Conservation (phyloP, 2,888 invertebrate species). For the Perdita meconis region DNA sequence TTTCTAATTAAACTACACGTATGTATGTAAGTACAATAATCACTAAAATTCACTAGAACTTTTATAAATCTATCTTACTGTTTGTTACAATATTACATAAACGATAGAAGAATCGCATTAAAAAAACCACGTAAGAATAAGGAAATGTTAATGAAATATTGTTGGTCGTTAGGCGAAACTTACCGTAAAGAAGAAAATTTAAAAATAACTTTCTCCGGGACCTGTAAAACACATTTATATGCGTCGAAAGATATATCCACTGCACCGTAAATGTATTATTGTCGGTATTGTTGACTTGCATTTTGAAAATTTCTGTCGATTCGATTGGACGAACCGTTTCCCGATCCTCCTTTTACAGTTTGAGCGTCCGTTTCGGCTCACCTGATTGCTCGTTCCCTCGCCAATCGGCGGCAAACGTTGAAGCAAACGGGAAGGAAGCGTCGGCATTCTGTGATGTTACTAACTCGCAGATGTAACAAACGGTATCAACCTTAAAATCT, state of each 20-base stretch:
- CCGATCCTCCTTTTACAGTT: background rate
- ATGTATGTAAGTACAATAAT: background rate
- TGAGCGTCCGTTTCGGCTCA: slow-evolving; percentile 11
- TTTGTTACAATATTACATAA: background rate
- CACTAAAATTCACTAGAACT: slow-evolving; percentile 27
- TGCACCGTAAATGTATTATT: slow-evolving; percentile 35
- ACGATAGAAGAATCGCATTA: background rate
- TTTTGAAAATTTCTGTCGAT: slow-evolving; percentile 46
- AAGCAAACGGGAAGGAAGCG: slow-evolving; percentile 46
- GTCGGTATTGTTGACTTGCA: slow-evolving; percentile 31
- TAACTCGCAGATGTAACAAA: slow-evolving; percentile 54
- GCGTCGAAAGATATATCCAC: slow-evolving; percentile 35
- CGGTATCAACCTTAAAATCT: slow-evolving; percentile 67
- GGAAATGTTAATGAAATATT: slow-evolving; percentile 3
- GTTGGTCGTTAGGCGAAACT: slow-evolving; percentile 2
- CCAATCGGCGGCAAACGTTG: slow-evolving; percentile 35
- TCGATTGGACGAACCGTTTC: slow-evolving; percentile 32
- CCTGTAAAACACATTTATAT: slow-evolving; percentile 49
- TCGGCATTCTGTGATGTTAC: slow-evolving; percentile 54
- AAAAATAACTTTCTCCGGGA: slow-evolving; percentile 55
- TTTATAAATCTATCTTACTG: background rate
- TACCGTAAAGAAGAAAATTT: slow-evolving; percentile 52
- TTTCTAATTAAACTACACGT: slow-evolving; percentile 1
- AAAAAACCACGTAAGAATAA: background rate
- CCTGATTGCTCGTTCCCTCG: slow-evolving; percentile 1